These are phyloP conservation scores for Etheostoma cragini DNA, from an alignment of 2,113 vertebrate genomes.

Conservation along the genomic window DNA sequence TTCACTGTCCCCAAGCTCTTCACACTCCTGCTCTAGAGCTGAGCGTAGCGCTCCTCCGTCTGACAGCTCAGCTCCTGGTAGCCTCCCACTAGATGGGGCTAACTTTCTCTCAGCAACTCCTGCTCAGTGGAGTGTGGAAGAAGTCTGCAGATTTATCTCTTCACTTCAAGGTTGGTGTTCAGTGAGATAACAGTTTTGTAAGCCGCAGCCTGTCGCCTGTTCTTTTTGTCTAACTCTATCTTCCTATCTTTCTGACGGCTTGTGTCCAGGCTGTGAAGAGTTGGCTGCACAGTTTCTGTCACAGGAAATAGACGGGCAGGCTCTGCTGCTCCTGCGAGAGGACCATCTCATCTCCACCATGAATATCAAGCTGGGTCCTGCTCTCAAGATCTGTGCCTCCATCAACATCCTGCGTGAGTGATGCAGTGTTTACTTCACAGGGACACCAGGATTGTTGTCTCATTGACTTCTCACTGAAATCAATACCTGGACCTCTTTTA, in stretches of 20 bases:
- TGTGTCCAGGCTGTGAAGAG: constrained; percentile 92
- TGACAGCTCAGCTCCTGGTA: constrained; percentile 85
- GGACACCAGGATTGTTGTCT: constrained; percentile 3
- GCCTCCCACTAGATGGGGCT: constrained; percentile 88
- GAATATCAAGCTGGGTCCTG: constrained; percentile 98
- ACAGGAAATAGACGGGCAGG: constrained; percentile 98
- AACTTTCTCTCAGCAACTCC: constrained; percentile 92
- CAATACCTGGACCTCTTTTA: constrained; percentile 18
- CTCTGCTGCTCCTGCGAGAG: constrained; percentile 94
- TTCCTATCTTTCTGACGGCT: not conserved
- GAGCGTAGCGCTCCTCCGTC: constrained; percentile 85
- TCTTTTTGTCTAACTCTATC: not conserved
- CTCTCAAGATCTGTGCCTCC: constrained; percentile 98
- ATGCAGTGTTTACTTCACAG: constrained; percentile 46
- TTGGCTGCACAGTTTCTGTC: constrained; percentile 95
- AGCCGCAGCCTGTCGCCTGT: not conserved
- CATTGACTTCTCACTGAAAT: constrained; percentile 24
- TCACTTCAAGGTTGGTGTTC: constrained; percentile 91
- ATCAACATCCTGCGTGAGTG: constrained; percentile 96
- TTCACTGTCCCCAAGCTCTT: constrained; percentile 92
- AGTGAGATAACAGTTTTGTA: not conserved
- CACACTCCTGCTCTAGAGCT: constrained; percentile 87
- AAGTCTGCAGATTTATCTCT: constrained; percentile 96
- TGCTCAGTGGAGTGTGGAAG: constrained; percentile 94
- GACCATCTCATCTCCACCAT: constrained; percentile 99